Evolutionary conservation across 2,888 invertebrate species (phyloP).

Genomic region (Ctenicera cuprea): DNA sequence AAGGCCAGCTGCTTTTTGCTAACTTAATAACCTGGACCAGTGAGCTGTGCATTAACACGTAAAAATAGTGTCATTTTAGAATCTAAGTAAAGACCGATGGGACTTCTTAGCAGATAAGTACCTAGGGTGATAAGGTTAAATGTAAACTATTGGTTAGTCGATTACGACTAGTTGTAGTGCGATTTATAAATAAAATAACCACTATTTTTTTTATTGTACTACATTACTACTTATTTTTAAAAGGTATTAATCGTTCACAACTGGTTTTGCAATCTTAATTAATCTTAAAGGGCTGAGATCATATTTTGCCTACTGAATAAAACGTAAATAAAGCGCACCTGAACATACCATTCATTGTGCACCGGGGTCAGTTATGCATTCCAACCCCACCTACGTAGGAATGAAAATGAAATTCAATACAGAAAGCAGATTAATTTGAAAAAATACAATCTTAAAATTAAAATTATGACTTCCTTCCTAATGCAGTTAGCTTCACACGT

Average conservation of each 20-base stretch:
- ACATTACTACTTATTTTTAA: too few relatives aligned
- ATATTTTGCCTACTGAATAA: slow-evolving; percentile 13
- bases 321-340: slow-evolving; percentile 32
- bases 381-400: slow-evolving; percentile 16
- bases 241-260: too few relatives aligned
- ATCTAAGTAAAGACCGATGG: too few relatives aligned
- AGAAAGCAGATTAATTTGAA: slow-evolving; percentile 7
- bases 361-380: slow-evolving; percentile 26
- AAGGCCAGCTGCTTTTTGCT: background rate
- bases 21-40: background rate
- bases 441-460: background rate
- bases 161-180: too few relatives aligned
- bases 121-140: too few relatives aligned
- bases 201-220: too few relatives aligned
- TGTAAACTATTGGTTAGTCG: too few relatives aligned
- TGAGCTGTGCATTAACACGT: too few relatives aligned
- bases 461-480: slow-evolving; percentile 26
- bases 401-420: slow-evolving; percentile 13
- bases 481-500: slow-evolving; percentile 4
- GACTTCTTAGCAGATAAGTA: too few relatives aligned
- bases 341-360: slow-evolving; percentile 33
- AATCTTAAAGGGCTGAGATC: slow-evolving; percentile 16
- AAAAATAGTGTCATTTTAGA: too few relatives aligned
- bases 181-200: too few relatives aligned
- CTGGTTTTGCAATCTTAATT: background rate